Conservation (phyloP, 2,113 vertebrate species). For the Salvelinus fontinalis region DNA sequence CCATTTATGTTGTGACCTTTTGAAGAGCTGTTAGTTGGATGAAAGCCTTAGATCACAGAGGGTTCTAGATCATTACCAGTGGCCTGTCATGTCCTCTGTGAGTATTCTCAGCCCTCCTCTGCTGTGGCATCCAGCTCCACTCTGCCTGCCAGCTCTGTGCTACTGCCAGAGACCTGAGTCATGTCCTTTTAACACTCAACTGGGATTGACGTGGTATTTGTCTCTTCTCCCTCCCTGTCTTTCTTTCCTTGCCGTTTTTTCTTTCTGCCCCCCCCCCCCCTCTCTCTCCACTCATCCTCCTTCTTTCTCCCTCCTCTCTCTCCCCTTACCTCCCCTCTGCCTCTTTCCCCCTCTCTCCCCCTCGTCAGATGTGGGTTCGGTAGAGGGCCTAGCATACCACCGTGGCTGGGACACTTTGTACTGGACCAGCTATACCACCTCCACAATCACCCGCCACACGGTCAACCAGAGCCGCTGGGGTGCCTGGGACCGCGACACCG, state of each 20-base stretch:
- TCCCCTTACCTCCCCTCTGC: neutral
- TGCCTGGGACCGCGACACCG: constrained; percentile 87
- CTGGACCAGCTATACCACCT: constrained; percentile 97
- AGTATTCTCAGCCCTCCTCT: too few species aligned
- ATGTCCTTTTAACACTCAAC: constrained; percentile 39
- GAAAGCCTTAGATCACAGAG: constrained; percentile 51
- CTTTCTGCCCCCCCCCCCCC: constrained; percentile 15
- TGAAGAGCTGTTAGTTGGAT: constrained; percentile 55
- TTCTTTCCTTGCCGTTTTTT: neutral
- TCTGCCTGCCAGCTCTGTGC: constrained; percentile 38
- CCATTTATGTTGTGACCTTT: constrained; percentile 54
- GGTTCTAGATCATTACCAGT: constrained; percentile 56
- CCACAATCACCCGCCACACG: constrained; percentile 93
- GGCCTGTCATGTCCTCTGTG: constrained; percentile 43
- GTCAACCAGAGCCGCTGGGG: constrained; percentile 88
- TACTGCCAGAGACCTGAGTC: constrained; percentile 44
- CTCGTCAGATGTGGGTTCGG: constrained; percentile 87
- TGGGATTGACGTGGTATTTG: constrained; percentile 36
- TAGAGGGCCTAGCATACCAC: constrained; percentile 96
- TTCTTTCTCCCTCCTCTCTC: neutral
- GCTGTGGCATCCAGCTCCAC: neutral
- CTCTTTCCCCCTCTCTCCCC: neutral
- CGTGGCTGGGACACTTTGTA: constrained; percentile 92
- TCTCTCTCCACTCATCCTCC: neutral
- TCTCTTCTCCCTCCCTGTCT: neutral